Percentiles rank a stretch among this genome's conserved stretches.
Evolutionary conservation across 2,113 vertebrate genomes (phyloP).

Genomic region (Cariama cristata): DNA sequence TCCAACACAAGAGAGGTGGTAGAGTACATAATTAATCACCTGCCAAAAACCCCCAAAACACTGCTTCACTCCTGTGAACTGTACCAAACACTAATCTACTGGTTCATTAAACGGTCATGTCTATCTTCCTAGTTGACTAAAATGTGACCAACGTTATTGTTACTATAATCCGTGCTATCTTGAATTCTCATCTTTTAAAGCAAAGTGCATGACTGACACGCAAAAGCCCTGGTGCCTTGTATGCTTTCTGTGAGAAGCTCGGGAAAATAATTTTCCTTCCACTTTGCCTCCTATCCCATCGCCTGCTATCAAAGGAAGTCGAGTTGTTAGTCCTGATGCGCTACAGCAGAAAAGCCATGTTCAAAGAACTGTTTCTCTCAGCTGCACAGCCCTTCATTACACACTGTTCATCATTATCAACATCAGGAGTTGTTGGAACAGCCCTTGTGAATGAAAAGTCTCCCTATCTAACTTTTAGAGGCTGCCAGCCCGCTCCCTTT

Average conservation of each 20-base stretch:
- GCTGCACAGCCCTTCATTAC: constrained; percentile 40
- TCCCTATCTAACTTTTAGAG: constrained; percentile 19
- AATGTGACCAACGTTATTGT: not conserved
- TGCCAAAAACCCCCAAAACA: not conserved
- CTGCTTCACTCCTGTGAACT: not conserved
- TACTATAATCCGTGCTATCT: not conserved
- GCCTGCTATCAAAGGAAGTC: not conserved
- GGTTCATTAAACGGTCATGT: fast-evolving
- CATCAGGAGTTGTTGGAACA: constrained; percentile 40
- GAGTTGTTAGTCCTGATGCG: not conserved
- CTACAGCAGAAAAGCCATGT: not conserved
- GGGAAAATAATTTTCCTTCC: not conserved
- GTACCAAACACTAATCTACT: not conserved
- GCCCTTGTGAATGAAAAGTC: constrained; percentile 36
- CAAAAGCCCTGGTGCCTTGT: not conserved
- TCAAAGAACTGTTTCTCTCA: constrained; percentile 28
- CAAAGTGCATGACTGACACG: not conserved
- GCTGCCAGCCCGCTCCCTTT: not conserved
- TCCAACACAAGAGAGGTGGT: not conserved
- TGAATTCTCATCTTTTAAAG: not conserved
- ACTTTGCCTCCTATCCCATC: not conserved
- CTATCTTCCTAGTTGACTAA: not conserved
- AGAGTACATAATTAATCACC: not conserved
- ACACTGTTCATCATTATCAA: constrained; percentile 41
- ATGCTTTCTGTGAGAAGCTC: not conserved